Percentiles rank a stretch among this genome's conserved stretches.
phyloP scores from a whole-genome alignment of 2,888 invertebrate genomes.

The Gari tellinella region DNA sequence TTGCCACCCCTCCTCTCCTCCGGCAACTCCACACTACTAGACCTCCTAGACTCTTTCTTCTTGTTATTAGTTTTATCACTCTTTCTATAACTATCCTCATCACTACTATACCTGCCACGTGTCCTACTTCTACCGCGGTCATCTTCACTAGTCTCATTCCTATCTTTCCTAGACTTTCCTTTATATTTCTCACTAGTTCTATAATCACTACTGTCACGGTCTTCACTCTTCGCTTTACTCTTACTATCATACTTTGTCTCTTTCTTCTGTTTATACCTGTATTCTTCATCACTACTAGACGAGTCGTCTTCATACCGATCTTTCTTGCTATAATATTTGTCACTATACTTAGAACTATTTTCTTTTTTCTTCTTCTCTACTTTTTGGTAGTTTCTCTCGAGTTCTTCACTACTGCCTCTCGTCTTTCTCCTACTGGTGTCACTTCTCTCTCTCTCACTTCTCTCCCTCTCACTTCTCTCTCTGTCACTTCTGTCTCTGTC shows the following conservation, averaged over 20 bases:
- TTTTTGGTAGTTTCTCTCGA: constrained; percentile 41
- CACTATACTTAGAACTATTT: constrained; percentile 16
- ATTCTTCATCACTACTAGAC: constrained; percentile 8
- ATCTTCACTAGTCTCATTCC: constrained; percentile 9
- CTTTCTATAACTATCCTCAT: constrained; percentile 17
- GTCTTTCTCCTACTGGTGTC: constrained; percentile 5
- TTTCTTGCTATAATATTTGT: neutral
- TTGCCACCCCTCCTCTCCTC: constrained; percentile 5
- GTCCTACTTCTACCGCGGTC: constrained; percentile 2
- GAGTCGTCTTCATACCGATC: constrained; percentile 2
- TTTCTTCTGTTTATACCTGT: constrained; percentile 2
- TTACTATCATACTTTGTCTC: constrained; percentile 1
- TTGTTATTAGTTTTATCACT: constrained; percentile 3
- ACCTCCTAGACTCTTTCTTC: neutral
- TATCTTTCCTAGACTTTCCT: neutral
- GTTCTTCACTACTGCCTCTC: constrained; percentile 41
- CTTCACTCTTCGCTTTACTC: constrained; percentile 4
- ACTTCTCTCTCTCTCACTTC: neutral
- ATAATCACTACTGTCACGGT: constrained; percentile 2
- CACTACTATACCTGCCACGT: constrained; percentile 13
- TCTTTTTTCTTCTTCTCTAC: constrained; percentile 37
- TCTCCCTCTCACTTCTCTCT: neutral
- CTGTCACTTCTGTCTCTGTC: constrained; percentile 8
- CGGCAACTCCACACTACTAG: constrained; percentile 2
- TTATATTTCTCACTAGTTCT: constrained; percentile 1